Conservation (phyloP, 2,113 vertebrate species). For the Tachysurus vachellii region DNA sequence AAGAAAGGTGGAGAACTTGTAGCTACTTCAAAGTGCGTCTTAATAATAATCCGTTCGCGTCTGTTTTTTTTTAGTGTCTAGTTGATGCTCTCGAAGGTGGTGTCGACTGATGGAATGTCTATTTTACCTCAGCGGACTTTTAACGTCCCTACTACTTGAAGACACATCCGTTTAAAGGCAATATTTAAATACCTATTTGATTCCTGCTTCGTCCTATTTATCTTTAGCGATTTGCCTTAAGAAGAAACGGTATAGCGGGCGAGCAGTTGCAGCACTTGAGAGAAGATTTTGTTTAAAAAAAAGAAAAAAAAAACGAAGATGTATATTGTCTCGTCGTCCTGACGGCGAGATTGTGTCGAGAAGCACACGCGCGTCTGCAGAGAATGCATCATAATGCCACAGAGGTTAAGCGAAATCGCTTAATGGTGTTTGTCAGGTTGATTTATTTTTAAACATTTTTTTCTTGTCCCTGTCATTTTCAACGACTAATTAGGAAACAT, state of each 20-base stretch:
- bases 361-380: conserved; percentile 48
- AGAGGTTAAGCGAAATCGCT: not conserved
- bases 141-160: conserved; percentile 57
- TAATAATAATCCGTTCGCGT: conserved; percentile 32
- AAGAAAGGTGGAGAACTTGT: conserved; percentile 19
- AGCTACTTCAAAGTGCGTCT: conserved; percentile 48
- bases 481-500: not conserved
- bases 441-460: not conserved
- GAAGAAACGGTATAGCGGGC: conserved; percentile 40
- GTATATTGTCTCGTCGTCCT: not conserved
- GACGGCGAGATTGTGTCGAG: conserved; percentile 18
- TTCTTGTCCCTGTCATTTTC: not conserved
- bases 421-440: not conserved
- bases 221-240: conserved; percentile 53
- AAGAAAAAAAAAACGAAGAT: no score
- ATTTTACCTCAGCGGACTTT: conserved; percentile 56
- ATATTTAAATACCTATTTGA: conserved; percentile 52
- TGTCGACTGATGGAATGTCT: conserved; percentile 52
- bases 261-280: conserved; percentile 47
- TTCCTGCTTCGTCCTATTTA: conserved; percentile 42
- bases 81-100: conserved; percentile 43
- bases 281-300: conserved; percentile 20
- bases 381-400: conserved; percentile 25
- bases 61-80: conserved; percentile 28
- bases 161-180: conserved; percentile 48